These are phyloP conservation scores for Metopia argyrocephala DNA, from an alignment of 2,888 invertebrate genomes.

Conservation along the genomic window DNA sequence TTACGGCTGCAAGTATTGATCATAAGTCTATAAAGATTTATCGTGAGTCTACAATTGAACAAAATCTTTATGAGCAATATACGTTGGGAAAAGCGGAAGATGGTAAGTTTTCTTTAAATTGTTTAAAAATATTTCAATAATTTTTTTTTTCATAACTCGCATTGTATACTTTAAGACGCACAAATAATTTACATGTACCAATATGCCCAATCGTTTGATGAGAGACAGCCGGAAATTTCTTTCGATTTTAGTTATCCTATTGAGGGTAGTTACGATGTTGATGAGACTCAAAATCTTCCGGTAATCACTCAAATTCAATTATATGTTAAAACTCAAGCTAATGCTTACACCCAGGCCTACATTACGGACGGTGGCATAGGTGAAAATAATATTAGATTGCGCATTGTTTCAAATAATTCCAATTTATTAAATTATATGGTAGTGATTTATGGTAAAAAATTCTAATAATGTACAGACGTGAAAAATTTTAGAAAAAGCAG, in stretches of 20 bases:
- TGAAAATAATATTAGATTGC: conserved; percentile 60
- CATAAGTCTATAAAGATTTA: background rate
- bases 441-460: conserved; percentile 45
- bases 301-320: conserved; percentile 64
- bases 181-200: conserved; percentile 48
- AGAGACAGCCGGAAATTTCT: conserved; percentile 41
- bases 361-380: conserved; percentile 66
- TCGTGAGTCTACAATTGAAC: background rate
- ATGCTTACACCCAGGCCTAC: conserved; percentile 56
- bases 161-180: conserved; percentile 43
- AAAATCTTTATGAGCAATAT: conserved; percentile 52
- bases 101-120: conserved; percentile 26
- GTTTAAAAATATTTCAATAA: background rate
- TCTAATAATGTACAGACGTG: background rate
- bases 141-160: background rate
- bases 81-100: conserved; percentile 50
- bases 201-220: conserved; percentile 36
- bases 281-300: background rate
- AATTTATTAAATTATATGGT: conserved; percentile 65
- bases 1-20: background rate
- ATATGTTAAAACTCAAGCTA: conserved; percentile 52
- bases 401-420: conserved; percentile 59
- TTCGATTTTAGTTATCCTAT: conserved; percentile 50
- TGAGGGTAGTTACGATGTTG: background rate
- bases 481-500: background rate